Base-by-base conservation (phyloP, 2,113 vertebrate genomes). In the Argyrosomus japonicus region DNA sequence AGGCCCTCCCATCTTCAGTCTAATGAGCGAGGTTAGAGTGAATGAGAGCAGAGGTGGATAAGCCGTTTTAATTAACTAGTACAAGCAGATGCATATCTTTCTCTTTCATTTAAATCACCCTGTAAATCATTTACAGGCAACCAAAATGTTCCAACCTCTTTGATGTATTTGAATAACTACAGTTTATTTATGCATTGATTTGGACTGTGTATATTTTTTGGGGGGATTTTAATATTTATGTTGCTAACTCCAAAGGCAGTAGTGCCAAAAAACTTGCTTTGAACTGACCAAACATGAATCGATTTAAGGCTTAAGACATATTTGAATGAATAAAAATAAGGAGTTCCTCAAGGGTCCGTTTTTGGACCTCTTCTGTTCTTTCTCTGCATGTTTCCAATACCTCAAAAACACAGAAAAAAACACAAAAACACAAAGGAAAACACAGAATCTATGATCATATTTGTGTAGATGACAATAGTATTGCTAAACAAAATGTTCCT, bases 41-140 rank as follows among this genome's bases (percentile, higher is more conserved):
- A 68, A 57, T 50, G 25, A 69, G 57, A 63, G 25, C 56, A 54
- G 69, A 68, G 43, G 60, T 56, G n/a, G 23, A 69, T 53, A 23
- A 68, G 29, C n/a, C 1, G 0, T 27, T 68, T 2, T 71, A 25
- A 75, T 75, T 25, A 23, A 69, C 6, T 54, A 13, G 19, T 29
- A 40, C 32, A 13, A 47, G 61, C 61, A 57, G 36, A 50, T 43
- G 36, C 18, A 64, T 61, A 21, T 54, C 9, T 25, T 29, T 60
- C 57, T 47, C 47, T 17, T 19, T 62, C 13, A 79, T 63, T 53
- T 47, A 36, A 48, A 67, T 50, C 10, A 9, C 15, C 60, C 14
- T 48, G 9, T 47, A 14, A 56, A 27, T 17, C 17, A 51, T 50
- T 23, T 6, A 57, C 61, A 64, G 27, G 19, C 18, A 12, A 62